A percentile compares a stretch with the other conserved stretches of the same genome.
Evolutionary conservation across 2,888 invertebrate species (phyloP).

Genomic region (Abrostola tripartita): DNA sequence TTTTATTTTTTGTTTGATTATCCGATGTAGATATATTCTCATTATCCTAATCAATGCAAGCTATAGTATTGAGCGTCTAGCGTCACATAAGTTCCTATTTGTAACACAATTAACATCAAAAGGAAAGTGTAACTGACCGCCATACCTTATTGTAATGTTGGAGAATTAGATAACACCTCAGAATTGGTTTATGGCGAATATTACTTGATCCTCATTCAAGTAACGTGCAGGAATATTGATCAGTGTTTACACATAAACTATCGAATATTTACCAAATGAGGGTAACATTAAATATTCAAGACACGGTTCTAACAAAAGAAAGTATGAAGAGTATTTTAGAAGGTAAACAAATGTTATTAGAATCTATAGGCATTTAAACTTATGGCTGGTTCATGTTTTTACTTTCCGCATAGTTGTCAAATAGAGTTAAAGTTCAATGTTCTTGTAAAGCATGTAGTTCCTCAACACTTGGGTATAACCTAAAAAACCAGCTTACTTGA

Average conservation of each 20-base stretch:
- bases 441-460: neutral
- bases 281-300: conserved; percentile 52
- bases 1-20: too few relatives aligned
- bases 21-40: too few relatives aligned
- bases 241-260: conserved; percentile 51
- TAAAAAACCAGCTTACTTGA: conserved; percentile 1
- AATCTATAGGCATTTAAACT: neutral
- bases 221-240: conserved; percentile 55
- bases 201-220: conserved; percentile 48
- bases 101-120: neutral
- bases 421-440: neutral
- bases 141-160: conserved; percentile 1
- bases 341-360: conserved; percentile 16
- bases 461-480: neutral
- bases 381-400: neutral
- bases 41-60: too few relatives aligned
- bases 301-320: conserved; percentile 48
- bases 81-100: neutral
- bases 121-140: neutral
- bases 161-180: conserved; percentile 10
- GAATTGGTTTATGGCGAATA: conserved; percentile 35
- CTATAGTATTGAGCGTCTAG: too few relatives aligned
- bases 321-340: conserved; percentile 17
- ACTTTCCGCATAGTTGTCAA: neutral
- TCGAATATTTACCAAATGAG: conserved; percentile 54